A percentile compares a stretch with the other conserved stretches of the same genome.
Evolutionary conservation across 2,113 vertebrate genomes (phyloP).

Genomic region (Rostratula benghalensis): DNA sequence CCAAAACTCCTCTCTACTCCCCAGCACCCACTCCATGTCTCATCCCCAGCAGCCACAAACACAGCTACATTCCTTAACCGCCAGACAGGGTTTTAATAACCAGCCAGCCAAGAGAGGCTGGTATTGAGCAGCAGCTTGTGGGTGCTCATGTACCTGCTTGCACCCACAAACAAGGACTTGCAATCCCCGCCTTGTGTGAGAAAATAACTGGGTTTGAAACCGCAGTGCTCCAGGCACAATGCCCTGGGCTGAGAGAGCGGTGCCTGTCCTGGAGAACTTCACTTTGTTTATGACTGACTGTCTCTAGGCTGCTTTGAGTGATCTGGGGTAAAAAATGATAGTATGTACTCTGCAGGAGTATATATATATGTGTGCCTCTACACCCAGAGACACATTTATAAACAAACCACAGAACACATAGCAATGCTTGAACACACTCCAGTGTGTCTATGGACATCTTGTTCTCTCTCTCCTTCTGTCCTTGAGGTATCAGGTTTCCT

Average conservation of each 20-base stretch:
- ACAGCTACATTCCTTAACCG: background rate
- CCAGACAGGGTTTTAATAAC: background rate
- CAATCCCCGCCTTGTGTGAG: background rate
- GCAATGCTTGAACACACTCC: conserved; percentile 40
- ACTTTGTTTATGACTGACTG: background rate
- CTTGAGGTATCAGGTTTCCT: conserved; percentile 65
- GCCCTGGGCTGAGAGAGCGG: background rate
- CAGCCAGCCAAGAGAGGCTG: background rate
- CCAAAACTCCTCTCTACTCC: background rate
- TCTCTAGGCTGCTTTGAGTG: background rate
- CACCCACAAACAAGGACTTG: background rate
- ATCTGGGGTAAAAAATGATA: background rate
- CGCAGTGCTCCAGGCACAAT: background rate
- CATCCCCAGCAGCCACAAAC: background rate
- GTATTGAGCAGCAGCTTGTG: background rate
- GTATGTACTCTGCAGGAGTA: background rate
- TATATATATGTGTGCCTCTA: background rate
- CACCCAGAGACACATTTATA: background rate
- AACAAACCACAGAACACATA: conserved; percentile 44
- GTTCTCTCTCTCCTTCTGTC: conserved; percentile 60
- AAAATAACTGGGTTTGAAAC: background rate
- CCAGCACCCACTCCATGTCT: background rate
- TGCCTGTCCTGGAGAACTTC: background rate
- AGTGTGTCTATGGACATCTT: conserved; percentile 61
- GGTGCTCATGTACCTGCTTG: background rate